These are phyloP conservation scores for Ctenochaetus hawaiiensis DNA, from an alignment of 2,797 vertebrate genomes.

Conservation along the genomic window DNA sequence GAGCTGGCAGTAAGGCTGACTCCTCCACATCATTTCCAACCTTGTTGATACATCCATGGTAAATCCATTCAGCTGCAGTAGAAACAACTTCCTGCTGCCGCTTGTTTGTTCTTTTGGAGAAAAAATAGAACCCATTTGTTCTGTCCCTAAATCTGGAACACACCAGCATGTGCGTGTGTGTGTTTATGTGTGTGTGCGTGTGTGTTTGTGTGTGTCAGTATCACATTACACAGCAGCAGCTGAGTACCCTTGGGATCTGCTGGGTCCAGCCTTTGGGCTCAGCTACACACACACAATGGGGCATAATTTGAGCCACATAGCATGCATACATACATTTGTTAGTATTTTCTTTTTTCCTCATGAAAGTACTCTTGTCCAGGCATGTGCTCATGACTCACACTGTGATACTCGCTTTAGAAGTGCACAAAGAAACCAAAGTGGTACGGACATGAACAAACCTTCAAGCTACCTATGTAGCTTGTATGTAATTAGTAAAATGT, in stretches of 20 bases:
- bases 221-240: constrained; percentile 55
- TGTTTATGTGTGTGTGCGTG: constrained; percentile 22
- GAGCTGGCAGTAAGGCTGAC: background rate
- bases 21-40: background rate
- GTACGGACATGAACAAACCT: too few relatives aligned
- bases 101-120: constrained; percentile 62
- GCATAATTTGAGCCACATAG: too few relatives aligned
- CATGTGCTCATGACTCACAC: too few relatives aligned
- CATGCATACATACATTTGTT: background rate
- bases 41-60: background rate
- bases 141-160: constrained; percentile 50
- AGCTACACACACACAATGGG: constrained; percentile 1
- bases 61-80: constrained; percentile 42
- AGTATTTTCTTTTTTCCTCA: background rate
- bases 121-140: constrained; percentile 70
- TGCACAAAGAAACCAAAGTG: background rate
- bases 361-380: background rate
- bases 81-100: constrained; percentile 59
- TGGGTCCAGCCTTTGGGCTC: constrained; percentile 16
- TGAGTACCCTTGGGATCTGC: constrained; percentile 52
- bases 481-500: background rate
- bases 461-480: background rate
- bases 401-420: background rate
- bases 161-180: constrained; percentile 9
- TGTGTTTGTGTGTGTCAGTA: constrained; percentile 21